phyloP scores from a whole-genome alignment of 2,888 invertebrate genomes.

The Cyclophora albipunctata region DNA sequence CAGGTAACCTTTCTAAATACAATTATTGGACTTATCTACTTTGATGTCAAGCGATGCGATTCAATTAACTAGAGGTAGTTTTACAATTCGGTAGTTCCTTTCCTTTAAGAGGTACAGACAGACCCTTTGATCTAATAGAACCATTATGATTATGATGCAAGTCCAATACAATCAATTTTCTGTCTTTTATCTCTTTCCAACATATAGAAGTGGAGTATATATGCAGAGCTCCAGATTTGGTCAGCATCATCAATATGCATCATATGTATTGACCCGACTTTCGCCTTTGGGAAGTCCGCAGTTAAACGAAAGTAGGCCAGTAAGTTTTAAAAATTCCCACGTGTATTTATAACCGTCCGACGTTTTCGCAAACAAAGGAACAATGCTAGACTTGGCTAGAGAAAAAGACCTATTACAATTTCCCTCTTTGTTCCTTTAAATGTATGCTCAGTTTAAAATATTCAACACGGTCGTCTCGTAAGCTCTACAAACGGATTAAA shows the following conservation, averaged over 20 bases:
- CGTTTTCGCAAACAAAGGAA: conserved; percentile 15
- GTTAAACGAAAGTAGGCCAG: conserved; percentile 1
- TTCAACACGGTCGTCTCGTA: conserved; percentile 4
- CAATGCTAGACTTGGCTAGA: conserved; percentile 3
- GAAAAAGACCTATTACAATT: conserved; percentile 10
- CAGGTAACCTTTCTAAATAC: neutral
- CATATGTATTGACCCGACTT: too few species aligned
- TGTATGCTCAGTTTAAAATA: conserved; percentile 14
- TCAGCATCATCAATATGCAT: too few species aligned
- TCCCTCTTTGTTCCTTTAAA: conserved; percentile 13
- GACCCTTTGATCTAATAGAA: too few species aligned
- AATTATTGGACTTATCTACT: neutral
- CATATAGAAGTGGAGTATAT: too few species aligned
- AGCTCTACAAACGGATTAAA: conserved; percentile 2
- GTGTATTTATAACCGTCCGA: conserved; percentile 6
- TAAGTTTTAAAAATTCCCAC: conserved; percentile 4
- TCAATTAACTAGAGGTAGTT: neutral
- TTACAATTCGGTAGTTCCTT: too few species aligned
- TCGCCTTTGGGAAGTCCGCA: too few species aligned
- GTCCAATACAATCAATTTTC: too few species aligned
- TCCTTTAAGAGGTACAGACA: too few species aligned
- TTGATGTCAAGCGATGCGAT: neutral
- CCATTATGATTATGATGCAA: too few species aligned
- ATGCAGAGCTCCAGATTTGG: too few species aligned
- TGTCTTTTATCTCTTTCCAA: too few species aligned